Percentiles rank a stretch among this genome's conserved stretches.
Evolutionary conservation across 2,797 vertebrate genomes (phyloP).

Genomic region (Iguana delicatissima): DNA sequence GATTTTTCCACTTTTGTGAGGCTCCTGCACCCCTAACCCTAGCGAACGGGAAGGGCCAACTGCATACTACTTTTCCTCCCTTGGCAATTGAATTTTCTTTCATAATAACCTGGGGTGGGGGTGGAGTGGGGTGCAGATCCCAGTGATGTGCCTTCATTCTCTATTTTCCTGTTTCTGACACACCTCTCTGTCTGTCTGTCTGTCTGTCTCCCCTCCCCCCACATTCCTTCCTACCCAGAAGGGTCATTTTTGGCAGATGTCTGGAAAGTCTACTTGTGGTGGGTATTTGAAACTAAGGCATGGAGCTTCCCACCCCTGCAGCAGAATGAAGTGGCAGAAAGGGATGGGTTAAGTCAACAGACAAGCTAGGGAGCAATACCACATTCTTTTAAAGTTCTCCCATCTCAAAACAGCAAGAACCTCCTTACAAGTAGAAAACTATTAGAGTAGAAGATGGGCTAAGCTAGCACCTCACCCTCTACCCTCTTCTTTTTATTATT

Average conservation of each 20-base stretch:
- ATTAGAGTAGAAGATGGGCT: background rate
- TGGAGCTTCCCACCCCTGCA: background rate
- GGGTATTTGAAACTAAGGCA: background rate
- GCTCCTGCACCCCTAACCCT: no score
- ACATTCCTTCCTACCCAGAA: background rate
- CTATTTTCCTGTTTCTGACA: background rate
- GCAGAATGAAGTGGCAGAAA: background rate
- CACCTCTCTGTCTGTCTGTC: no score
- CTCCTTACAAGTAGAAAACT: background rate
- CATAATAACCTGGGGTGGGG: background rate
- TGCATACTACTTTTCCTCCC: no score
- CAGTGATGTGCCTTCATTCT: background rate
- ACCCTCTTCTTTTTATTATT: background rate
- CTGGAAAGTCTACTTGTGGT: background rate
- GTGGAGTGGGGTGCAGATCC: no score
- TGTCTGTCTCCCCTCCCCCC: no score
- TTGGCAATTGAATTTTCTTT: background rate
- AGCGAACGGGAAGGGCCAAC: no score
- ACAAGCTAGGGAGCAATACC: background rate
- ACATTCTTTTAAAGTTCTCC: background rate
- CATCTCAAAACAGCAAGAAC: background rate
- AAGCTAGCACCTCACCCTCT: background rate
- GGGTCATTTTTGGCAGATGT: background rate
- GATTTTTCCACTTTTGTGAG: no score
- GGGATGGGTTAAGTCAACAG: background rate